phyloP scores from a whole-genome alignment of 2,797 vertebrate species.

The Hoplostethus atlanticus region DNA sequence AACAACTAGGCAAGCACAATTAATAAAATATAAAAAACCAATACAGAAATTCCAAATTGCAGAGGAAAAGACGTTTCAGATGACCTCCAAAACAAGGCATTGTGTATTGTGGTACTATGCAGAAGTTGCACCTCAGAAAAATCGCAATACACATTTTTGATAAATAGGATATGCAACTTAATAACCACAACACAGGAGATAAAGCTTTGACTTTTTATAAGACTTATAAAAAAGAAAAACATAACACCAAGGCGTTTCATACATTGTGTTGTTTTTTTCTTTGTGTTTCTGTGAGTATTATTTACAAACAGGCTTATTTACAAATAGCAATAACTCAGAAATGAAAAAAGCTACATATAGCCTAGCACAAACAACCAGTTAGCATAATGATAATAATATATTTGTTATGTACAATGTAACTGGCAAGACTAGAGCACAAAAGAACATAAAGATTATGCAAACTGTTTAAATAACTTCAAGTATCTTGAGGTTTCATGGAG shows the following conservation, averaged over 20 bases:
- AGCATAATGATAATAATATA: constrained; percentile 77
- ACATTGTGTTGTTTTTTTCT: constrained; percentile 71
- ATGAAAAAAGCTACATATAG: constrained; percentile 69
- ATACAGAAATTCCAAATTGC: no score
- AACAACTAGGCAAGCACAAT: background rate
- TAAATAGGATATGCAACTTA: constrained; percentile 1
- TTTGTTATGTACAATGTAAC: constrained; percentile 82
- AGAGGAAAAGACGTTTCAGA: no score
- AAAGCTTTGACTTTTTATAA: constrained; percentile 76
- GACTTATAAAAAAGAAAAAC: constrained; percentile 77
- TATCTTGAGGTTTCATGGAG: constrained; percentile 79
- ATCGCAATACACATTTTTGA: background rate
- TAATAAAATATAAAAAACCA: background rate
- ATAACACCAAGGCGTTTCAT: constrained; percentile 78
- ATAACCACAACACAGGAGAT: constrained; percentile 41
- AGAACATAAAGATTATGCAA: constrained; percentile 66
- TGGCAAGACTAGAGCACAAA: constrained; percentile 74
- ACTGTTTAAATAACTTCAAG: constrained; percentile 82
- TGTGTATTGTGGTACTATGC: no score
- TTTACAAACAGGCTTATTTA: constrained; percentile 83
- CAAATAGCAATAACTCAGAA: constrained; percentile 71
- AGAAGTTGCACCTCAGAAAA: background rate
- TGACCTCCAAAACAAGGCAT: no score
- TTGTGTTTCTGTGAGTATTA: constrained; percentile 79
- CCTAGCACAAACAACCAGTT: constrained; percentile 75